Conservation (phyloP, 2,888 invertebrate species). For the Achlya flavicornis region DNA sequence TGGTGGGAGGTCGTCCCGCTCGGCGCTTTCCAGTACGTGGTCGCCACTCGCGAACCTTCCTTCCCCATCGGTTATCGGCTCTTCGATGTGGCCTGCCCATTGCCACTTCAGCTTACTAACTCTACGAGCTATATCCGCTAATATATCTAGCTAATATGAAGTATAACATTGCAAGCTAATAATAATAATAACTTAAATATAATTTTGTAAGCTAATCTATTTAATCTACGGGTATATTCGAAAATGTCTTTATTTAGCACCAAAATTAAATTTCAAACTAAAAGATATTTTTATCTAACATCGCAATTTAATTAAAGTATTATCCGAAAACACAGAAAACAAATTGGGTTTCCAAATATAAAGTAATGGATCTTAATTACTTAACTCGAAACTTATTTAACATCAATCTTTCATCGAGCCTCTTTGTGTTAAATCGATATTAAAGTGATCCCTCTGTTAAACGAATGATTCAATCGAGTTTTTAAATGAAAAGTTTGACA, state of each 20-base stretch:
- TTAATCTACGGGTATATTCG: no score
- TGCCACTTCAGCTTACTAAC: no score
- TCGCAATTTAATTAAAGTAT: conserved; percentile 40
- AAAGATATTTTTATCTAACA: conserved; percentile 31
- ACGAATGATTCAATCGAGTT: conserved; percentile 25
- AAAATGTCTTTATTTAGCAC: neutral
- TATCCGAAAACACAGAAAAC: conserved; percentile 38
- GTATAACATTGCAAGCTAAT: no score
- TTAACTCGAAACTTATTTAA: conserved; percentile 38
- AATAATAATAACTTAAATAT: no score
- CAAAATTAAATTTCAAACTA: neutral
- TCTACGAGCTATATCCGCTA: no score
- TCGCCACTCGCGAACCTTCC: no score
- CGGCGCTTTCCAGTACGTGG: no score
- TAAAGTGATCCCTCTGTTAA: conserved; percentile 30
- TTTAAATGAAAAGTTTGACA: conserved; percentile 7
- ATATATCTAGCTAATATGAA: no score
- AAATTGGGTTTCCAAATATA: conserved; percentile 37
- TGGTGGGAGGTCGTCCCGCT: no score
- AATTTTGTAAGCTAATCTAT: no score
- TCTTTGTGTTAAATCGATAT: conserved; percentile 33
- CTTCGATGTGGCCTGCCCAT: no score
- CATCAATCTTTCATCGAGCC: conserved; percentile 37
- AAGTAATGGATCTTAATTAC: conserved; percentile 35
- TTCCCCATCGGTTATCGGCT: no score